A percentile compares a stretch with the other conserved stretches of the same genome.
phyloP scores from a whole-genome alignment of 2,113 vertebrate species.

The Corythoichthys haematopterus region DNA sequence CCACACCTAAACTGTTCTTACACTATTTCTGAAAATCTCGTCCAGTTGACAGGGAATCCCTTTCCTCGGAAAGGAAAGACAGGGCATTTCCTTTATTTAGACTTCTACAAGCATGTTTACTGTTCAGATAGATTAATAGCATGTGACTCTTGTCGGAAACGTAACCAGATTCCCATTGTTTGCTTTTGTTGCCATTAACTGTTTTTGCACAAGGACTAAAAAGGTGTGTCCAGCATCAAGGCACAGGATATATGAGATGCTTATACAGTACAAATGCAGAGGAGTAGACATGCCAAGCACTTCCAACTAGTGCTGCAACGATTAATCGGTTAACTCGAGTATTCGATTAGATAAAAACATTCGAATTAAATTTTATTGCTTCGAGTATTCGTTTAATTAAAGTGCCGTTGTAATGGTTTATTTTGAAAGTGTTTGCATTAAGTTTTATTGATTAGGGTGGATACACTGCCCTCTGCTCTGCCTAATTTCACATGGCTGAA shows the following conservation, averaged over 20 bases:
- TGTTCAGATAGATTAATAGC: constrained; percentile 27
- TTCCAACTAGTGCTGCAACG: constrained; percentile 29
- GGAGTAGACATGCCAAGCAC: constrained; percentile 13
- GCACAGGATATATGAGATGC: constrained; percentile 8
- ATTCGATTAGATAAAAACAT: too few relatives aligned
- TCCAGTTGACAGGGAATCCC: not conserved
- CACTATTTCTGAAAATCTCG: not conserved
- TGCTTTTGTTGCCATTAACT: constrained; percentile 49
- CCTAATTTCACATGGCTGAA: too few relatives aligned
- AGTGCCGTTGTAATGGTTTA: too few relatives aligned
- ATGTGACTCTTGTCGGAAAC: constrained; percentile 28
- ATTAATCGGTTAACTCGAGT: too few relatives aligned
- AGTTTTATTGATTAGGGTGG: too few relatives aligned
- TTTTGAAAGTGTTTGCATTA: too few relatives aligned
- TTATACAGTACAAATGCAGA: constrained; percentile 1
- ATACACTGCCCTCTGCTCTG: too few relatives aligned
- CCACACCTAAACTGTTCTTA: not conserved
- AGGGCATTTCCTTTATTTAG: not conserved
- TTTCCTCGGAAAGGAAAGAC: not conserved
- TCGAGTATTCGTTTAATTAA: too few relatives aligned
- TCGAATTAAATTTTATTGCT: too few relatives aligned
- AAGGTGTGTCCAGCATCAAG: constrained; percentile 21
- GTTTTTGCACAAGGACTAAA: constrained; percentile 5
- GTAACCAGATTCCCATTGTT: constrained; percentile 33
- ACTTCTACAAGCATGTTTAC: constrained; percentile 12